Percentiles rank a stretch among this genome's conserved stretches.
Conservation (phyloP, 1,140 invertebrate species). For the Megathymus violae region DNA sequence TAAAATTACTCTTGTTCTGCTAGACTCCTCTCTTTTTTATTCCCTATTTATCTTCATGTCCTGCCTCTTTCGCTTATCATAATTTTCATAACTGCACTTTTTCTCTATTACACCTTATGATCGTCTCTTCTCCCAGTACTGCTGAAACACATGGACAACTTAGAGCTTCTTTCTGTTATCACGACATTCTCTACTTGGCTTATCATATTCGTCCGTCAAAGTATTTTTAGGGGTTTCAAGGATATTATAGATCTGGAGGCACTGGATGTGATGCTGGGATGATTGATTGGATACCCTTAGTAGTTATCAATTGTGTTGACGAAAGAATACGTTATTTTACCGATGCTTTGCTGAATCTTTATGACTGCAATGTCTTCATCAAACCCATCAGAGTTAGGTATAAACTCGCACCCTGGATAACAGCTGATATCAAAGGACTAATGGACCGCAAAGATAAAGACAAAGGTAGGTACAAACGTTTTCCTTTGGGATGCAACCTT, state of each 20-base stretch:
- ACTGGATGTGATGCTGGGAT: no score
- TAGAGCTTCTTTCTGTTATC: conserved; percentile 26
- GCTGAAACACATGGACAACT: conserved; percentile 25
- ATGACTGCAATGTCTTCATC: no score
- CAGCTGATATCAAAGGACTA: no score
- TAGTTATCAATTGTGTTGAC: no score
- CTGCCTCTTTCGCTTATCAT: conserved; percentile 27
- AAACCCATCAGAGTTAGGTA: no score
- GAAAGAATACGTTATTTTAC: no score
- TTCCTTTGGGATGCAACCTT: no score
- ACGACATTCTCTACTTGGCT: conserved; percentile 34
- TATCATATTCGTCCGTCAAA: conserved; percentile 8
- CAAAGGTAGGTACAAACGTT: no score
- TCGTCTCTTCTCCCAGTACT: conserved; percentile 20
- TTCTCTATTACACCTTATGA: conserved; percentile 32
- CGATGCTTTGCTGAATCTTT: no score
- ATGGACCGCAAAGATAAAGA: no score
- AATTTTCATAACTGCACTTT: conserved; percentile 14
- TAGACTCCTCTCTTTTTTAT: conserved; percentile 7
- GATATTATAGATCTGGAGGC: not conserved
- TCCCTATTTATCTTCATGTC: conserved; percentile 10
- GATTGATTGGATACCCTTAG: no score
- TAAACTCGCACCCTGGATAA: no score
- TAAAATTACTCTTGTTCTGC: conserved; percentile 20
- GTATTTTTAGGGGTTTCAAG: not conserved